Conservation (phyloP, 2,888 invertebrate genomes). For the Spisula solida region DNA sequence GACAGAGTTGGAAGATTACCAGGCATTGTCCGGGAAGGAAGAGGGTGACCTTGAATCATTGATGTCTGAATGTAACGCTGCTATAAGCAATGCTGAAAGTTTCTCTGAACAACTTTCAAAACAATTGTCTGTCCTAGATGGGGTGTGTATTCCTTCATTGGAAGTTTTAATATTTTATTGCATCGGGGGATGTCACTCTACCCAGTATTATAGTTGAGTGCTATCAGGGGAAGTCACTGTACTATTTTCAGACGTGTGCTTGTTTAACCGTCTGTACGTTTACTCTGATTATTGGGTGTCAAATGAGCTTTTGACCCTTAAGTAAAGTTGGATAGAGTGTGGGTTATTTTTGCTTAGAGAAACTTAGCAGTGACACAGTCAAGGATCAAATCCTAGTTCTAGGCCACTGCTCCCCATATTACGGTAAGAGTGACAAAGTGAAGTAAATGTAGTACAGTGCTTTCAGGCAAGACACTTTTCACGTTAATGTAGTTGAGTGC, state of each 20-base stretch:
- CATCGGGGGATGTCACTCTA: background rate
- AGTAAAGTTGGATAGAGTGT: too few species aligned
- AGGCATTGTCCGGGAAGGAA: constrained; percentile 94
- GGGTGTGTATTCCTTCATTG: constrained; percentile 88
- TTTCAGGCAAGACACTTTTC: background rate
- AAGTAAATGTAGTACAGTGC: too few species aligned
- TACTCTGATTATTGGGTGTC: too few species aligned
- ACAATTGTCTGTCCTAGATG: constrained; percentile 95
- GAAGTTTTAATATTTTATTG: background rate
- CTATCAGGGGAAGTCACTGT: too few species aligned
- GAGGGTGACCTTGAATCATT: constrained; percentile 94
- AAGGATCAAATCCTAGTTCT: too few species aligned
- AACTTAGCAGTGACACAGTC: too few species aligned
- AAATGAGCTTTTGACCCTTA: too few species aligned
- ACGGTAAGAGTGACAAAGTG: too few species aligned
- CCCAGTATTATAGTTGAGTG: background rate
- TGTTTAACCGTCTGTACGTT: too few species aligned
- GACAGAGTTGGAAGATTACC: constrained; percentile 90
- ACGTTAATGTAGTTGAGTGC: background rate
- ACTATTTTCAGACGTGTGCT: too few species aligned
- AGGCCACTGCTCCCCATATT: too few species aligned
- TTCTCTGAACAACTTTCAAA: constrained; percentile 93
- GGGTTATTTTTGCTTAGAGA: too few species aligned
- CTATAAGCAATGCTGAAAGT: constrained; percentile 94
- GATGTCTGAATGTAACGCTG: constrained; percentile 94